Conservation (phyloP, 2,797 vertebrate species). For the Oryzias dopingdopingensis region DNA sequence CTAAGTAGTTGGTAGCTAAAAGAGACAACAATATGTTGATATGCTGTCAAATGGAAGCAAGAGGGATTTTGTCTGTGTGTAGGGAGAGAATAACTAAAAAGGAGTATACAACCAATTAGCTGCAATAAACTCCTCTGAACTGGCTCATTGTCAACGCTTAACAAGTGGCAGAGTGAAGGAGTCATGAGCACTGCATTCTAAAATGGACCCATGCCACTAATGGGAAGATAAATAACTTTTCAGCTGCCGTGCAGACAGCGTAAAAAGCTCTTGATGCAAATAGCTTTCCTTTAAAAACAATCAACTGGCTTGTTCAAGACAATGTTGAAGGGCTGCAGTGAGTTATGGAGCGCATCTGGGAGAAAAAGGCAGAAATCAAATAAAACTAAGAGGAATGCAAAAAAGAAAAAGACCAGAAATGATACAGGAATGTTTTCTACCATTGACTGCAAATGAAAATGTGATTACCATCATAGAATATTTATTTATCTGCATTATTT, state of each 20-base stretch:
- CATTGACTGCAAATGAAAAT: background rate
- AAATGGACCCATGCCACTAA: conserved; percentile 32
- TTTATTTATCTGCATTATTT: background rate
- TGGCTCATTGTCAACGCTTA: conserved; percentile 46
- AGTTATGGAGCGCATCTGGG: background rate
- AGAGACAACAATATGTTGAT: conserved; percentile 36
- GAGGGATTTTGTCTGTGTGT: conserved; percentile 10
- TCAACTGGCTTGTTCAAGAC: background rate
- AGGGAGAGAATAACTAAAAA: conserved; percentile 24
- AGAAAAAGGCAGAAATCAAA: background rate
- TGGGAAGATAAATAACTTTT: conserved; percentile 42
- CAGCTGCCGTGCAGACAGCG: background rate
- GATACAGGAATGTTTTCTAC: background rate
- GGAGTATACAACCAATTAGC: conserved; percentile 59
- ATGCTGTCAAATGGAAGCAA: conserved; percentile 40
- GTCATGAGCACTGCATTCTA: conserved; percentile 49
- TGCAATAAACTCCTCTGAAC: conserved; percentile 60
- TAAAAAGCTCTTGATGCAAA: conserved; percentile 7
- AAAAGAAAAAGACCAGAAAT: background rate
- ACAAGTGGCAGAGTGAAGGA: conserved; percentile 32
- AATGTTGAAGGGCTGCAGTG: background rate
- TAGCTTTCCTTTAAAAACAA: background rate
- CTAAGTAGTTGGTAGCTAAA: conserved; percentile 51
- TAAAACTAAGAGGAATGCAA: background rate
- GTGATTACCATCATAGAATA: background rate